Evolutionary conservation across 1,140 invertebrate species (phyloP).

Genomic region (Megalonaias nervosa): DNA sequence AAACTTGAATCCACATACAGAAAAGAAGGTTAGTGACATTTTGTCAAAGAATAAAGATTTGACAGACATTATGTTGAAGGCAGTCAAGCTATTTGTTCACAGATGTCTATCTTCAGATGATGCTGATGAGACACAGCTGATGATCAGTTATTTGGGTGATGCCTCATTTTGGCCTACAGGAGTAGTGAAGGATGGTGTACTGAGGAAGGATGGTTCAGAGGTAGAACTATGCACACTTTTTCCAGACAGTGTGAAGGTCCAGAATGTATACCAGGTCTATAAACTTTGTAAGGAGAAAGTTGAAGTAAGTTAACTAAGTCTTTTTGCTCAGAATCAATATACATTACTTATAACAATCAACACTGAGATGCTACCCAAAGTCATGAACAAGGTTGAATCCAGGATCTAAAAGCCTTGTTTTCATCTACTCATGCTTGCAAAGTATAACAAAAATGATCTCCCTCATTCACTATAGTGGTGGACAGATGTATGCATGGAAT

Average conservation of each 20-base stretch:
- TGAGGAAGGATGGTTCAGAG: background rate
- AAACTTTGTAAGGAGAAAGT: too few species aligned
- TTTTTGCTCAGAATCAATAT: too few species aligned
- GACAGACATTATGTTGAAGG: conserved; percentile 2
- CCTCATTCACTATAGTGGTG: too few species aligned
- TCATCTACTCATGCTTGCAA: too few species aligned
- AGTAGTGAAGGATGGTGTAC: background rate
- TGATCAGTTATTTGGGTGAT: conserved; percentile 8
- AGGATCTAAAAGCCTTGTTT: too few species aligned
- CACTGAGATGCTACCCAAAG: too few species aligned
- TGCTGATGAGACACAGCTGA: background rate
- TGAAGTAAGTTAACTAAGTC: too few species aligned
- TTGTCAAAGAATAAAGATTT: background rate
- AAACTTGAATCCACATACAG: conserved; percentile 1
- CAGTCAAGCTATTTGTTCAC: conserved; percentile 22
- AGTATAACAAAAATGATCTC: too few species aligned
- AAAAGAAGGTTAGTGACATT: conserved; percentile 9
- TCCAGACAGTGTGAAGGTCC: conserved; percentile 16
- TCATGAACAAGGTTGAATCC: too few species aligned
- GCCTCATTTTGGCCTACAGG: conserved; percentile 14
- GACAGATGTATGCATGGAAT: too few species aligned
- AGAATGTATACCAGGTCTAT: background rate
- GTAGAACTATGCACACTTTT: background rate
- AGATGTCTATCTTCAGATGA: conserved; percentile 6
- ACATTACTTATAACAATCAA: too few species aligned